Evolutionary conservation across 2,888 invertebrate genomes (phyloP), one percentile per base, ranked within the genome.

Genomic region (Xestia c-nigrum): DNA sequence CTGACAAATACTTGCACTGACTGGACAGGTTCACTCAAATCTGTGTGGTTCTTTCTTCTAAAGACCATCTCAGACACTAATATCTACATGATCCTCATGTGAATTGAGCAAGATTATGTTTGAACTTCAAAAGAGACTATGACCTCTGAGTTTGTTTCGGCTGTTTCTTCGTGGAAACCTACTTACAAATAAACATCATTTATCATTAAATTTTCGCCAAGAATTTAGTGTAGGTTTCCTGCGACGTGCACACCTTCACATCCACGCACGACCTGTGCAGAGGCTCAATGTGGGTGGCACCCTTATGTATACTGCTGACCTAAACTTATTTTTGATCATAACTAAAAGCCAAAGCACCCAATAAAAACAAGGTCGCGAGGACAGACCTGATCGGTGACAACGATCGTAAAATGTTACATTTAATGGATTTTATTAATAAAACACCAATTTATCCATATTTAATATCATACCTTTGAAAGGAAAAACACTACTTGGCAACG

Each of bases 391-490:
- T 14, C 10, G 6, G 16, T 72, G 64, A 38, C 16, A 43, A 46
- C 16, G 19, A 24, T 10, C 38, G 46, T 63, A 24, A 52, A 70
- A 77, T 69, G 0, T 19, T 52, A 59, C 16, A 52, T 50, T 66
- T 75, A 38, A 55, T 75, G 50, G 40, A 70, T 16, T 72, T 31
- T 63, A 43, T 31, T 43, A 19, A 19, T n/a, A 9, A 71, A 73
- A 73, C 46, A n/a, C n/a, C 9, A 73, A 46, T n/a, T 52, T 69
- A 16, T 5, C 14, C 7, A 3, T n/a, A 24, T 46, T 50, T 21
- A 40, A 43, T 43, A 52, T 0, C 55, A 55, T 47, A 14, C 4
- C 0, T 59, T 5, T 19, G 14, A 59, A 52, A 43, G 19, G 52
- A 55, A 66, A n/a, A 52, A n/a, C 21, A 21, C 72, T 16, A 52